Evolutionary conservation across 1,140 invertebrate genomes (phyloP).

Genomic region (Protaetia brevitarsis): DNA sequence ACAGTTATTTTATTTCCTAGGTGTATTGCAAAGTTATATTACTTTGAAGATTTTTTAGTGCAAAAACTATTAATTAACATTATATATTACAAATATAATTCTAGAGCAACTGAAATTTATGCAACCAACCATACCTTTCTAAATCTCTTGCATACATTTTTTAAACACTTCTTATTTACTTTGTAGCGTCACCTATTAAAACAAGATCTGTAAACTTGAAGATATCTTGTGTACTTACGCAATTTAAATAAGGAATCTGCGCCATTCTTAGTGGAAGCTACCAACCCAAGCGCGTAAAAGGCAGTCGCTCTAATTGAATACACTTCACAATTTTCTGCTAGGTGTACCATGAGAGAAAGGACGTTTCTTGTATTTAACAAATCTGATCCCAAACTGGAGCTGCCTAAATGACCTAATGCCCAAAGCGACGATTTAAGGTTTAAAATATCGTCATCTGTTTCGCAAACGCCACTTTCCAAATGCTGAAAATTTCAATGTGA

Average conservation of each 20-base stretch:
- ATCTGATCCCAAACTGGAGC: conserved; percentile 68
- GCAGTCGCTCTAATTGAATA: conserved; percentile 87
- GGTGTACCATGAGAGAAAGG: conserved; percentile 59
- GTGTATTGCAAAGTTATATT: too few species aligned
- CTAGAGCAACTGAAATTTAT: too few species aligned
- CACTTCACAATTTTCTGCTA: conserved; percentile 75
- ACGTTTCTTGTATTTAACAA: conserved; percentile 59
- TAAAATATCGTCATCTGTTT: conserved; percentile 63
- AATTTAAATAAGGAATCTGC: conserved; percentile 69
- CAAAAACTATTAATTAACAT: too few species aligned
- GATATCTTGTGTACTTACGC: conserved; percentile 51
- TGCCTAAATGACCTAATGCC: conserved; percentile 81
- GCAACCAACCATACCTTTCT: too few species aligned
- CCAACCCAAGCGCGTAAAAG: conserved; percentile 80
- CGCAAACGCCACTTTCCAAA: conserved; percentile 51
- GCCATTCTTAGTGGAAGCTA: conserved; percentile 78
- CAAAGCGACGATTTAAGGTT: conserved; percentile 86
- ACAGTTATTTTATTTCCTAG: too few species aligned
- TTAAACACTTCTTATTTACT: too few species aligned
- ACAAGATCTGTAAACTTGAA: background rate
- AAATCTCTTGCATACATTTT: too few species aligned
- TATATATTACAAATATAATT: too few species aligned
- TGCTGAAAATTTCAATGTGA: conserved; percentile 28
- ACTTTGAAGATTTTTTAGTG: too few species aligned
- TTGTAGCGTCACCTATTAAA: too few species aligned